These are phyloP conservation scores for Pseudorhombus dupliciocellatus DNA, from an alignment of 2,113 vertebrate species.

Conservation along the genomic window DNA sequence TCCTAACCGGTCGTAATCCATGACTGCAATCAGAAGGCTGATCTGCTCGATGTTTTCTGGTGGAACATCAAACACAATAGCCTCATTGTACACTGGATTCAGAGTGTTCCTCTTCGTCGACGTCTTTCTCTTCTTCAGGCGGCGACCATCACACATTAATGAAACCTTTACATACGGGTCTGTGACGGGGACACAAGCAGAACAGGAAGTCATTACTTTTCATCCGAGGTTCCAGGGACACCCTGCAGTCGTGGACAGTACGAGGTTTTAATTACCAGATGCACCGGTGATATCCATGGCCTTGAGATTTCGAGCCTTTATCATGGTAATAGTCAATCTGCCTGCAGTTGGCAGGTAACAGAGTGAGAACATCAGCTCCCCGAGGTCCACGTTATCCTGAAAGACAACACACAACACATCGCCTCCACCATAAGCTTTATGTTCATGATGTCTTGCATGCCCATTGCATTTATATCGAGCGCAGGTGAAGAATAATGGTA, in stretches of 20 bases:
- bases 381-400: constrained; percentile 97
- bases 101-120: constrained; percentile 98
- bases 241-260: background rate
- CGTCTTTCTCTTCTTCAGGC: constrained; percentile 98
- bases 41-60: constrained; percentile 98
- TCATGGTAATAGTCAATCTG: constrained; percentile 96
- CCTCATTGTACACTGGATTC: constrained; percentile 99
- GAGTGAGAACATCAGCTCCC: constrained; percentile 98
- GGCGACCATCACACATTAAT: constrained; percentile 95
- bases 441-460: background rate
- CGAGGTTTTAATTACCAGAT: constrained; percentile 84
- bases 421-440: background rate
- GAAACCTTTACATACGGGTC: constrained; percentile 99
- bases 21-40: constrained; percentile 97
- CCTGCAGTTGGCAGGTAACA: constrained; percentile 98
- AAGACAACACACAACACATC: constrained; percentile 57
- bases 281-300: constrained; percentile 99
- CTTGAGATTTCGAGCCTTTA: constrained; percentile 98
- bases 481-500: background rate
- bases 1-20: constrained; percentile 99
- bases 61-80: constrained; percentile 98
- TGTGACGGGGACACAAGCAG: constrained; percentile 62
- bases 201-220: constrained; percentile 2
- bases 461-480: background rate
- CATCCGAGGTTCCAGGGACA: background rate